Base-by-base conservation (phyloP, 2,888 invertebrate species). In the Andrena trimmerana region DNA sequence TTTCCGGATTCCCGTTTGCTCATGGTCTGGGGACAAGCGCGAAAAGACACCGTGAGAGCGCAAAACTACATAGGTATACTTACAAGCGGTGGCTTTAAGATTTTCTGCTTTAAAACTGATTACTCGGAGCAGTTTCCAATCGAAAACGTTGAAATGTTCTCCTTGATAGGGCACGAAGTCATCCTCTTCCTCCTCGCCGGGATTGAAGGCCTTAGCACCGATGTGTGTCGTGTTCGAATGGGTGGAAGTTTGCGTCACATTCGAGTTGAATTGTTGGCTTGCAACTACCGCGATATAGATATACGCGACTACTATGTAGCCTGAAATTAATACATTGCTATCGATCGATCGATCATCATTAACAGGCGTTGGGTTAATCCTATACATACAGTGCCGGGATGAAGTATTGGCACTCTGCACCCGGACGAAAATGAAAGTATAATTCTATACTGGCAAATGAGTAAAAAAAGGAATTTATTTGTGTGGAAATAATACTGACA, bases 1-100 rank as follows among this genome's bases (percentile, higher is more conserved):
- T 97, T 97, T 16, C 95, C 95, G 7, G 94, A 90, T 2, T 96
- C 94, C 10, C 94, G 94, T 2, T 95, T 94, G 2, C 95, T 79
- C 24, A 60, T 16, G 1, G 33, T 5, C 78, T 78, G 50, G 2
- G n/a, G 36, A 8, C 24, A 13, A 10, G 3, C 6, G 20, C 0
- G 24, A 36, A 20, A 8, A 8, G 24, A 50, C 16, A n/a, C 13
- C 24, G 13, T 24, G 33, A 65, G 8, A 24, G 0, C 10, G 54
- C 10, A 10, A 13, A 42, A 42, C 13, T 42, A 13, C 13, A 4
- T 36, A 13, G 10, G 36, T 10, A 13, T 0, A 36, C 20, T 20
- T 3, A 3, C 13, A 42, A 42, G 42, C 13, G 13, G 42, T 13
- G 36, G 42, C 13, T 42, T 13, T 29, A 33, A 42, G 42, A 42